Percentiles rank a stretch among this genome's conserved stretches.
Conservation (phyloP, 2,888 invertebrate genomes). For the Phaonia tiefii region DNA sequence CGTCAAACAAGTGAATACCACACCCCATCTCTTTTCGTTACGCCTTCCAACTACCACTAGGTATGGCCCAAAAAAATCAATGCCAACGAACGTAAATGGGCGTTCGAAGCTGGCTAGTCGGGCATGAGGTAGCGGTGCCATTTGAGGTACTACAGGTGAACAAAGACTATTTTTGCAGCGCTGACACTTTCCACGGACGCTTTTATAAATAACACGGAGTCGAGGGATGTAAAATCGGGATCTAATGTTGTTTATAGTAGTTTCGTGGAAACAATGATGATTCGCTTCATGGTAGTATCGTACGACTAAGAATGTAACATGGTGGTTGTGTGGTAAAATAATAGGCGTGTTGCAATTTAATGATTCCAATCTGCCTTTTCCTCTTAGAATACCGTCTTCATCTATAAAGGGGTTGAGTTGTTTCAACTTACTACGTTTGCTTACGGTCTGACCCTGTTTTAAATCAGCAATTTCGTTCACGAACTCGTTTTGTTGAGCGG, state of each 20-base stretch:
- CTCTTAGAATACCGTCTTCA: conserved; percentile 38
- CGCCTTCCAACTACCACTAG: conserved; percentile 56
- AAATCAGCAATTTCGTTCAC: conserved; percentile 44
- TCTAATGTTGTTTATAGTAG: conserved; percentile 58
- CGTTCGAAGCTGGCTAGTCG: neutral
- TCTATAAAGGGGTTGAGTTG: conserved; percentile 52
- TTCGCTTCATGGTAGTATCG: conserved; percentile 53
- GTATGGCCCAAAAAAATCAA: conserved; percentile 67
- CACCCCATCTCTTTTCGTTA: conserved; percentile 67
- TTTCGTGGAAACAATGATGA: conserved; percentile 61
- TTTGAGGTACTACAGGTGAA: conserved; percentile 52
- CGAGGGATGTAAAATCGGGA: conserved; percentile 48
- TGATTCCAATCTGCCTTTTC: conserved; percentile 37
- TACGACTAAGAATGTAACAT: conserved; percentile 51
- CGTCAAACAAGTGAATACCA: conserved; percentile 64
- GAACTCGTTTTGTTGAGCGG: conserved; percentile 28
- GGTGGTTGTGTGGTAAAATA: conserved; percentile 43
- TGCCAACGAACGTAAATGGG: conserved; percentile 14
- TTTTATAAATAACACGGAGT: conserved; percentile 55
- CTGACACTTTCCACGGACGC: conserved; percentile 59
- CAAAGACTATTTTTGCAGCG: conserved; percentile 59
- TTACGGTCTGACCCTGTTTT: conserved; percentile 29
- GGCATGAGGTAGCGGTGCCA: conserved; percentile 60
- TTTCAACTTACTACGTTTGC: neutral
- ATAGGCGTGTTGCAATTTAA: conserved; percentile 47